Conservation (phyloP, 2,797 vertebrate genomes). For the Spinibarbus caldwelli region DNA sequence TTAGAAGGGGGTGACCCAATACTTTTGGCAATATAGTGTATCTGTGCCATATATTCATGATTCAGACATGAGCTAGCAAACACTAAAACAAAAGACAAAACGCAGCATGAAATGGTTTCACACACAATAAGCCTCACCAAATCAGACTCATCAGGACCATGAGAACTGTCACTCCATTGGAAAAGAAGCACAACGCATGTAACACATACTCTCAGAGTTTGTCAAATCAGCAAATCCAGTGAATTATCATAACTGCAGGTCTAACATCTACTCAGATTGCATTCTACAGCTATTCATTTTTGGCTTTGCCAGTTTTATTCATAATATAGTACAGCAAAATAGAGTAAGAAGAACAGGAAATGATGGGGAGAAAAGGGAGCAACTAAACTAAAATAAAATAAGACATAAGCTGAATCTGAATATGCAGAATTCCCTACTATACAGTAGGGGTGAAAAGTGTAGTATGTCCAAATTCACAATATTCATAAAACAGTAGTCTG, state of each 20-base stretch:
- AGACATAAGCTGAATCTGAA: neutral
- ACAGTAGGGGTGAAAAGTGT: neutral
- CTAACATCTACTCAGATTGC: neutral
- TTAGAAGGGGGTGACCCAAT: too few relatives aligned
- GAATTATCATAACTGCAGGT: neutral
- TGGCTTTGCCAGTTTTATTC: neutral
- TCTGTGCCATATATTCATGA: conserved; percentile 69
- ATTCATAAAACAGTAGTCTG: neutral
- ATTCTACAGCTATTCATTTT: neutral
- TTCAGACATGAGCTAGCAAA: conserved; percentile 74
- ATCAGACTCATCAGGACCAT: conserved; percentile 60
- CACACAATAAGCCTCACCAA: conserved; percentile 73
- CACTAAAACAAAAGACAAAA: conserved; percentile 74
- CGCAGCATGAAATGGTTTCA: conserved; percentile 74
- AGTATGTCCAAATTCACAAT: neutral
- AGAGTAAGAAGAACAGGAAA: neutral
- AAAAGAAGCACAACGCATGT: conserved; percentile 47
- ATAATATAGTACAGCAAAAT: neutral
- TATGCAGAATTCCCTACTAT: neutral
- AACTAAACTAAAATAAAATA: neutral
- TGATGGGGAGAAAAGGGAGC: neutral
- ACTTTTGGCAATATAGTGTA: too few relatives aligned
- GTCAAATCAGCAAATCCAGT: conserved; percentile 2
- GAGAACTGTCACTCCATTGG: conserved; percentile 75
- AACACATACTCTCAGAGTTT: neutral